These are phyloP conservation scores for Amblyjoppa proteus DNA, from an alignment of 2,888 invertebrate species.

Conservation along the genomic window DNA sequence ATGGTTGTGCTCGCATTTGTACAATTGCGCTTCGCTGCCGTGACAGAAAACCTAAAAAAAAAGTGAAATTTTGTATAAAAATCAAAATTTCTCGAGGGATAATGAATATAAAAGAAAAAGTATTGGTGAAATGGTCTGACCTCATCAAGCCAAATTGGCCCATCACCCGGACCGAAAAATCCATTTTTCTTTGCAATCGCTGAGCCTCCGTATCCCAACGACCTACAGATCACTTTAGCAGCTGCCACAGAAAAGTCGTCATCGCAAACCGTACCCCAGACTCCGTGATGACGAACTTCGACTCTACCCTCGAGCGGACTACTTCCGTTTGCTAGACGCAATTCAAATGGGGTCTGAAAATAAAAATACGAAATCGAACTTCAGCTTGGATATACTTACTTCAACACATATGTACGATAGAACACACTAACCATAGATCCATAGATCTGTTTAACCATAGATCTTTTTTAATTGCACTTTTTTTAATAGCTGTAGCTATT, in stretches of 20 bases:
- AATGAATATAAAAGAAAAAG: not conserved
- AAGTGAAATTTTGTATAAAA: conserved; percentile 7
- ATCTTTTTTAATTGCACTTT: not conserved
- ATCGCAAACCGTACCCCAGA: conserved; percentile 93
- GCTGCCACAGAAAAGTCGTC: conserved; percentile 90
- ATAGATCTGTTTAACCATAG: not conserved
- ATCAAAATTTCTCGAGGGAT: not conserved
- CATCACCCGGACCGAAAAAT: conserved; percentile 87
- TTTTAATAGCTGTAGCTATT: not conserved
- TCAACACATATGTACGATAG: not conserved
- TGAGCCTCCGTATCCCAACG: conserved; percentile 86
- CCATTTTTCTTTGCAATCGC: conserved; percentile 86
- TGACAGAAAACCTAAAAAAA: conserved; percentile 86
- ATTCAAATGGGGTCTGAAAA: conserved; percentile 86
- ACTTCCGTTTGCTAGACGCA: conserved; percentile 88
- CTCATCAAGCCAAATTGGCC: conserved; percentile 91
- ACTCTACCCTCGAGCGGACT: conserved; percentile 88
- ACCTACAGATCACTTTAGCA: conserved; percentile 88
- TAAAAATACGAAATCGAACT: not conserved
- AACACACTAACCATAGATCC: no score
- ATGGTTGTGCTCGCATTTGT: conserved; percentile 88
- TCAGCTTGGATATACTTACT: not conserved
- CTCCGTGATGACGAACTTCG: conserved; percentile 89
- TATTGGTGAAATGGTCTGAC: conserved; percentile 78
- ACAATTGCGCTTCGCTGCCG: conserved; percentile 89